A percentile compares a stretch with the other conserved stretches of the same genome.
phyloP scores from a whole-genome alignment of 1,140 invertebrate genomes.

The Tetranychus urticae region DNA sequence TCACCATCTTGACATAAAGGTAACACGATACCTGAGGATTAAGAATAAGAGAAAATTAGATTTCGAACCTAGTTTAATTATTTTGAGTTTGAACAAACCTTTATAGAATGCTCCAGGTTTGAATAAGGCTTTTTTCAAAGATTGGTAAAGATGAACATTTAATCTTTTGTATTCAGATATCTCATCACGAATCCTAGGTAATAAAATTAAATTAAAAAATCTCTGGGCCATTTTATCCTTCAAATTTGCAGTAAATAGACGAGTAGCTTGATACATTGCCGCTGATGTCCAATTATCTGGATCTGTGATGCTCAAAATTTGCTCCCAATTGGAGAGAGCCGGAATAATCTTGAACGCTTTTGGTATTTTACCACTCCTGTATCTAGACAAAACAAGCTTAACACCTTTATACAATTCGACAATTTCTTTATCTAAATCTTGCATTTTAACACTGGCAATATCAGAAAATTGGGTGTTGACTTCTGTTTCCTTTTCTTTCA shows the following conservation, averaged over 20 bases:
- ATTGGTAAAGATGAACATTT: constrained; percentile 91
- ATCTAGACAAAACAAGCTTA: constrained; percentile 54
- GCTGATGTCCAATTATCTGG: constrained; percentile 48
- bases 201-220: constrained; percentile 77
- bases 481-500: constrained; percentile 77
- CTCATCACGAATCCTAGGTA: constrained; percentile 83
- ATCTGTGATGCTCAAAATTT: constrained; percentile 46
- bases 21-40: constrained; percentile 86
- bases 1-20: constrained; percentile 52
- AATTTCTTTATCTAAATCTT: constrained; percentile 17
- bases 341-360: constrained; percentile 96
- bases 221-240: constrained; percentile 85
- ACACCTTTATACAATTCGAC: constrained; percentile 69
- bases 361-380: constrained; percentile 83
- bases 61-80: background rate
- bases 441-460: constrained; percentile 15
- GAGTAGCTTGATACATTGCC: constrained; percentile 79
- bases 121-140: constrained; percentile 71
- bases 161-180: constrained; percentile 79
- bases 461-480: constrained; percentile 62
- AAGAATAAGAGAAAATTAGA: constrained; percentile 63
- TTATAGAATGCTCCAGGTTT: constrained; percentile 99
- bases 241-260: constrained; percentile 86
- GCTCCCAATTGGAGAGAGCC: constrained; percentile 81
- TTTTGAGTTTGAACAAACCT: constrained; percentile 6